Evolutionary conservation across 2,888 invertebrate species (phyloP), one percentile per base, ranked within the genome.

Genomic region (Carabus problematicus): DNA sequence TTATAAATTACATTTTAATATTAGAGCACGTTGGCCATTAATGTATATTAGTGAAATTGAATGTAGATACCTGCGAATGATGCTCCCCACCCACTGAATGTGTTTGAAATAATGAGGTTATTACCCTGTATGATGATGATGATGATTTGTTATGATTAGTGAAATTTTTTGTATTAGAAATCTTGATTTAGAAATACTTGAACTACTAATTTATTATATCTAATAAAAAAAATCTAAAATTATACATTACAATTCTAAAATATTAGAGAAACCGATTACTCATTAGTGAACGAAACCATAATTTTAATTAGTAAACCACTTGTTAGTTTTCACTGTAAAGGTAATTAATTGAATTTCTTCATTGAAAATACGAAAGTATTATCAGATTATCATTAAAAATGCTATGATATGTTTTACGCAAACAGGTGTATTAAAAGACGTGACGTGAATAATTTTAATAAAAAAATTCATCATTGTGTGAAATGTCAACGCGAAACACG

Each of bases 401-500:
- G 40, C 14, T 18, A 6, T 52, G 41, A 49, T 49, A 63, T 63
- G 52, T 63, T 54, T 52, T 16, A 63, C 40, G n/a, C 19, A 18
- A 52, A 49, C 58, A 66, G 59, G 47, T 66, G 66, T 66, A 66
- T 49, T 56, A 7, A 12, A 41, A 14, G n/a, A 66, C 66, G 66
- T 66, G 66, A 43, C 40, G 59, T 43, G 66, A 66, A 66, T 66
- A 66, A 52, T 41, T 58, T 66, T 52, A 39, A 59, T 49, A 59
- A 67, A 67, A 66, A 66, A 67, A 59, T 60, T 52, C 52, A 67
- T 67, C 60, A 67, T 60, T 67, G 67, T 67, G 60, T 60, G 8
- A 52, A 67, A 60, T 67, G 67, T 67, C 67, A 67, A 60, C 67
- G 67, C 67, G 67, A 67, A 67, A 67, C 60, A 60, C 54, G 67